Conservation (phyloP, 2,113 vertebrate species). For the Pelecanoides urinatrix region DNA sequence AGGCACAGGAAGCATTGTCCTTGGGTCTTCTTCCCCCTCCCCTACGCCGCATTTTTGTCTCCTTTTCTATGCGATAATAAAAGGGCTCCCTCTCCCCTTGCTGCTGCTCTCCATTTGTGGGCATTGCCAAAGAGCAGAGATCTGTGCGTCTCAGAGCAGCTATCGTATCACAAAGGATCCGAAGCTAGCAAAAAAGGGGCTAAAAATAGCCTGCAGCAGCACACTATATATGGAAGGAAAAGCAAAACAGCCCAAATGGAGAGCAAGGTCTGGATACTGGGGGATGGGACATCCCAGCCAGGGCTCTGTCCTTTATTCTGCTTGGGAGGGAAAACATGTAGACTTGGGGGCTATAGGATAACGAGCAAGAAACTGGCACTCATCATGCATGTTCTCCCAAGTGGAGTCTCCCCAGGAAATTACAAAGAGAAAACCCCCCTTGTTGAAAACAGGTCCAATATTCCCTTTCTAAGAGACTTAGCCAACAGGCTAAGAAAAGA, state of each 20-base stretch:
- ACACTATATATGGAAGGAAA: slow-evolving; percentile 82
- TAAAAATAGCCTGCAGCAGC: slow-evolving; percentile 84
- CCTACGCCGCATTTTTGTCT: not conserved
- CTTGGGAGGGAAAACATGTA: not conserved
- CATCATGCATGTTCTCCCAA: not conserved
- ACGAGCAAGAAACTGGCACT: not conserved
- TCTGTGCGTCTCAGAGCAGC: slow-evolving; percentile 62
- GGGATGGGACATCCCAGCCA: slow-evolving; percentile 52
- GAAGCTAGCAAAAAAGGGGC: slow-evolving; percentile 70
- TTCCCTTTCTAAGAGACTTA: not conserved
- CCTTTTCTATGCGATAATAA: slow-evolving; percentile 68
- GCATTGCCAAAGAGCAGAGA: slow-evolving; percentile 76
- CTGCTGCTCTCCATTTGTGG: slow-evolving; percentile 83
- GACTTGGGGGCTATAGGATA: not conserved
- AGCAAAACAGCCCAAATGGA: slow-evolving; percentile 67
- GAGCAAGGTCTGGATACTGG: slow-evolving; percentile 53
- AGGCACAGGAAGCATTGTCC: slow-evolving; percentile 70
- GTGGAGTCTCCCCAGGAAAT: slow-evolving; percentile 6
- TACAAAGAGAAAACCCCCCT: not conserved
- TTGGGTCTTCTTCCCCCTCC: slow-evolving; percentile 57
- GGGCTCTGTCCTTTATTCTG: not conserved
- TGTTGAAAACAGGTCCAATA: not conserved
- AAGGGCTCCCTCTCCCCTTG: slow-evolving; percentile 73
- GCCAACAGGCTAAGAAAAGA: slow-evolving; percentile 8
- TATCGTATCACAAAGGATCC: slow-evolving; percentile 73